Evolutionary conservation across 2,113 vertebrate genomes (phyloP).

Genomic region (Etia nguti): DNA sequence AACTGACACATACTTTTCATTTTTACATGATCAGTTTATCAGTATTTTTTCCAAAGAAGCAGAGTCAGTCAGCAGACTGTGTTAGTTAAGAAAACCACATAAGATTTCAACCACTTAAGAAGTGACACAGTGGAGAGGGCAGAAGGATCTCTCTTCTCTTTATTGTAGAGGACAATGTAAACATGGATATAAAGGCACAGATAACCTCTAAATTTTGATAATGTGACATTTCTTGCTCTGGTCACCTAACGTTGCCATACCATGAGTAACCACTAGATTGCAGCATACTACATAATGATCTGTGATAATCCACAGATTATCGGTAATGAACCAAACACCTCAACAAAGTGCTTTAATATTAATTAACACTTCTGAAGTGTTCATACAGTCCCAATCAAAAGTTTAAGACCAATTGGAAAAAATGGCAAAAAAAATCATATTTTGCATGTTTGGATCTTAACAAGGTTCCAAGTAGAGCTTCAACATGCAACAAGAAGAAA

Average conservation of each 20-base stretch:
- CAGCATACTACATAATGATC: neutral
- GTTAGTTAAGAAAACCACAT: neutral
- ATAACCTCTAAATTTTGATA: fast-evolving
- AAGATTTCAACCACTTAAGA: fast-evolving
- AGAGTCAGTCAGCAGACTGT: neutral
- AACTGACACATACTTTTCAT: neutral
- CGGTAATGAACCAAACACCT: neutral
- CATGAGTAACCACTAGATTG: neutral
- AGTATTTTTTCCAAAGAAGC: neutral
- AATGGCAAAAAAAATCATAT: neutral
- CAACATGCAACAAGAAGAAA: fast-evolving
- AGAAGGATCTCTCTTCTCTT: fast-evolving
- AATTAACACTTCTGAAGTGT: neutral
- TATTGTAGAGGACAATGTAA: neutral
- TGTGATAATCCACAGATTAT: neutral
- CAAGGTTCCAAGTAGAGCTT: neutral
- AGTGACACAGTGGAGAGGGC: neutral
- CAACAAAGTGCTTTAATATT: neutral
- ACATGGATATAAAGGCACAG: neutral
- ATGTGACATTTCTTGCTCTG: fast-evolving
- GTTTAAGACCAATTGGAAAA: neutral
- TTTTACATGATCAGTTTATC: neutral
- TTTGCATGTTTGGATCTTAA: neutral
- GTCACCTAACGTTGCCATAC: fast-evolving
- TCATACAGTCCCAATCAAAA: neutral